Evolutionary conservation across 2,113 vertebrate species (phyloP).

Genomic region (Caranx melampygus): DNA sequence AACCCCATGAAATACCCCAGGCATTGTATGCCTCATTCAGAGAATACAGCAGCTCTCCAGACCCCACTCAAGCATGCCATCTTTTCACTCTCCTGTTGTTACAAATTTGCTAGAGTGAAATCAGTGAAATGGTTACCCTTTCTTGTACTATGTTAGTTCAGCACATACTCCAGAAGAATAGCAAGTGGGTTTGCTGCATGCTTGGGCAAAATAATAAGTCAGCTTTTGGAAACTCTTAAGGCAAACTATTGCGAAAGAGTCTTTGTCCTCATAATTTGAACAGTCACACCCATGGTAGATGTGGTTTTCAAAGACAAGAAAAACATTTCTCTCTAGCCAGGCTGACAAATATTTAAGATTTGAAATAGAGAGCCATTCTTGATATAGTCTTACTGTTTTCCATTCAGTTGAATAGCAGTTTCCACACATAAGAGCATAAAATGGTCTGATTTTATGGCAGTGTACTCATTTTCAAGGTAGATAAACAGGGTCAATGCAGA

Average conservation of each 20-base stretch:
- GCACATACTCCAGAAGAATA: neutral
- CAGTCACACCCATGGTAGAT: slow-evolving; percentile 54
- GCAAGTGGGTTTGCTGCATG: slow-evolving; percentile 19
- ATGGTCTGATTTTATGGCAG: neutral
- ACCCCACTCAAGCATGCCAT: neutral
- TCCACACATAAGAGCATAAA: neutral
- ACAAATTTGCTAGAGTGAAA: neutral
- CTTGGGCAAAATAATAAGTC: slow-evolving; percentile 31
- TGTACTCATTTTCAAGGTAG: neutral
- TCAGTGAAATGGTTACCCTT: neutral
- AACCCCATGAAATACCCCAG: neutral
- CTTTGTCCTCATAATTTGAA: slow-evolving; percentile 58
- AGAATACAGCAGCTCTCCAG: slow-evolving; percentile 4
- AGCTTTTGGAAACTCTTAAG: slow-evolving; percentile 37
- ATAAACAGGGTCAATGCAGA: neutral
- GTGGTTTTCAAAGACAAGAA: slow-evolving; percentile 33
- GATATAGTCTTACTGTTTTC: slow-evolving; percentile 11
- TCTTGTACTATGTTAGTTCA: neutral
- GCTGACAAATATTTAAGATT: slow-evolving; percentile 12
- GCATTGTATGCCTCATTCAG: neutral
- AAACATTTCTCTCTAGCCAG: slow-evolving; percentile 32
- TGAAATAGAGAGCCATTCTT: slow-evolving; percentile 3
- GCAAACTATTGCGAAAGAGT: slow-evolving; percentile 51
- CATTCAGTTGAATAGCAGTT: neutral
- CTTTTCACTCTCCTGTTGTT: slow-evolving; percentile 4